Percentiles rank a stretch among this genome's conserved stretches.
Evolutionary conservation across 2,888 invertebrate genomes (phyloP).

Genomic region (Caenorhabditis plicata): DNA sequence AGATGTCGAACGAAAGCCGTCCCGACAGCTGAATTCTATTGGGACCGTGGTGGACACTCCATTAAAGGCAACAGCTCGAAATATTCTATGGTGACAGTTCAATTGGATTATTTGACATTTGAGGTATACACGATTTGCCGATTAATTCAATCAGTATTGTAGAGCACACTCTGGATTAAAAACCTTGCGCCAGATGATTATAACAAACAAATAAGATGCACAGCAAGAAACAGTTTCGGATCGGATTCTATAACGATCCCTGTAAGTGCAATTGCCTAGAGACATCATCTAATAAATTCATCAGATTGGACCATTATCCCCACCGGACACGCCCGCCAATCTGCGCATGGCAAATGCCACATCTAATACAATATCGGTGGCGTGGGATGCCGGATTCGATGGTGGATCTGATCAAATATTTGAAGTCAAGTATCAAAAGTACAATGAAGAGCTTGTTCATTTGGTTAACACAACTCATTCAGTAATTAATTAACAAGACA

Average conservation of each 20-base stretch:
- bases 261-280: too few species aligned
- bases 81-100: slow-evolving; percentile 50
- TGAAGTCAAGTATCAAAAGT: slow-evolving; percentile 53
- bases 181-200: slow-evolving; percentile 57
- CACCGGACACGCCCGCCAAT: slow-evolving; percentile 56
- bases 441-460: slow-evolving; percentile 44
- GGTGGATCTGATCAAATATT: slow-evolving; percentile 62
- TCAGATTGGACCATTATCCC: slow-evolving; percentile 43
- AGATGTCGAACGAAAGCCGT: slow-evolving; percentile 58
- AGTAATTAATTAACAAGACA: slow-evolving; percentile 14
- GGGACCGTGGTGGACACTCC: slow-evolving; percentile 49
- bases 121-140: slow-evolving; percentile 38
- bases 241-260: slow-evolving; percentile 39
- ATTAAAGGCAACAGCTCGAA: slow-evolving; percentile 61
- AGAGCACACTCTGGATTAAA: slow-evolving; percentile 56
- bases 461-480: slow-evolving; percentile 55
- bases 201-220: slow-evolving; percentile 50
- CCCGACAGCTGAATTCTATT: slow-evolving; percentile 56
- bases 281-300: too few species aligned
- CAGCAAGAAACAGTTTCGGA: slow-evolving; percentile 53
- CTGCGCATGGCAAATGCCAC: slow-evolving; percentile 53
- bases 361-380: slow-evolving; percentile 45
- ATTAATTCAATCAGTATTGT: slow-evolving; percentile 5
- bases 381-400: slow-evolving; percentile 58
- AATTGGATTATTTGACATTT: slow-evolving; percentile 56